A percentile compares a stretch with the other conserved stretches of the same genome.
Conservation (phyloP, 2,797 vertebrate genomes). For the Chromobotia macracanthus region DNA sequence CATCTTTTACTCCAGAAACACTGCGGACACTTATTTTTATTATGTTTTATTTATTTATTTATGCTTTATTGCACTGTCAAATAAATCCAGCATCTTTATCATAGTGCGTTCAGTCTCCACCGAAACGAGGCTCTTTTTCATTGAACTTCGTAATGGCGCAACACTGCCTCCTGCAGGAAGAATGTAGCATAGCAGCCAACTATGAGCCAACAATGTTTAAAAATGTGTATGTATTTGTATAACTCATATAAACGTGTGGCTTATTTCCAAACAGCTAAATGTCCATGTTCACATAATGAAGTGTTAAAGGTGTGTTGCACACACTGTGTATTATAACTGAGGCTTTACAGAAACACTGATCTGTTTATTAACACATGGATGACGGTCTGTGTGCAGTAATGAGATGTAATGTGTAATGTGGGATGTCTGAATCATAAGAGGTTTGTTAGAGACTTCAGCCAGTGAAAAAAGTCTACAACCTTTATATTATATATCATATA, state of each 20-base stretch:
- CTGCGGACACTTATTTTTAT: slow-evolving; percentile 38
- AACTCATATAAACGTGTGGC: not conserved
- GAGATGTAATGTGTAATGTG: too few species aligned
- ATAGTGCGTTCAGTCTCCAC: slow-evolving; percentile 31
- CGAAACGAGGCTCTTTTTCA: slow-evolving; percentile 40
- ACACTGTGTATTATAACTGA: slow-evolving; percentile 1
- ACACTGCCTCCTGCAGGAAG: slow-evolving; percentile 47
- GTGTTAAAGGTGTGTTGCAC: not conserved
- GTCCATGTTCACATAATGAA: not conserved
- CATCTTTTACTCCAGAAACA: slow-evolving; percentile 26
- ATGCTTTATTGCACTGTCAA: slow-evolving; percentile 37
- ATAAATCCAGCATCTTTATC: slow-evolving; percentile 42
- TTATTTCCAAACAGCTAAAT: not conserved
- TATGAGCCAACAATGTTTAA: not conserved
- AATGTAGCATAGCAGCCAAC: not conserved
- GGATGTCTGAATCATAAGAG: slow-evolving; percentile 29
- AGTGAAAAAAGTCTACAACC: not conserved
- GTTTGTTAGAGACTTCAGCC: slow-evolving; percentile 7
- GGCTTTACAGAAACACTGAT: slow-evolving; percentile 2
- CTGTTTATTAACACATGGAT: slow-evolving; percentile 35
- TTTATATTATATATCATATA: not conserved
- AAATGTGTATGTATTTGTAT: not conserved
- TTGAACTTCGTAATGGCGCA: not conserved
- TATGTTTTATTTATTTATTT: slow-evolving; percentile 33
- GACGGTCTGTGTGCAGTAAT: slow-evolving; percentile 35